phyloP scores from a whole-genome alignment of 2,113 vertebrate species.

The Tretioscincus oriximinensis region DNA sequence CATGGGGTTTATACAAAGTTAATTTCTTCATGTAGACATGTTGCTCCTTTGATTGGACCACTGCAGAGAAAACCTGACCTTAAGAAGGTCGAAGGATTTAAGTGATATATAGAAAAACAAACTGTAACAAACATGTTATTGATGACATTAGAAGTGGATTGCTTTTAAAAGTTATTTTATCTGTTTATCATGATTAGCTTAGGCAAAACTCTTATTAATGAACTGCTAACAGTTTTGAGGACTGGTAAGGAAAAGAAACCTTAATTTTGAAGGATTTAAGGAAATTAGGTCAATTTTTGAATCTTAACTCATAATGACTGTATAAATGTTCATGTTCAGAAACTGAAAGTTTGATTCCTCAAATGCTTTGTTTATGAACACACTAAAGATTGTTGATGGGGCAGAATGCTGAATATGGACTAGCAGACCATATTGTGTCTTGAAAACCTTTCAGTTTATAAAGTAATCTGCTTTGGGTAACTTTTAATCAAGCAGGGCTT shows the following conservation, averaged over 20 bases:
- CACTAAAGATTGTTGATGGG: neutral
- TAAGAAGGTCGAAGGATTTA: neutral
- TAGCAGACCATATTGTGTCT: neutral
- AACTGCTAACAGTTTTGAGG: neutral
- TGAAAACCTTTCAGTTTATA: conserved; percentile 6
- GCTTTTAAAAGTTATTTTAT: too few relatives aligned
- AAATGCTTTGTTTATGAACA: neutral
- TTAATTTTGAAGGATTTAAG: neutral
- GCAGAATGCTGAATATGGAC: neutral
- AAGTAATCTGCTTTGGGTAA: fast-evolving
- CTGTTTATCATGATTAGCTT: neutral
- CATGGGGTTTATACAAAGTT: neutral
- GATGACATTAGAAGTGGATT: neutral
- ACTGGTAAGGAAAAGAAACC: neutral
- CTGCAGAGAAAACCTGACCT: neutral
- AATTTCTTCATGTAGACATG: neutral
- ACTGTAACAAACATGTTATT: neutral
- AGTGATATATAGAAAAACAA: neutral
- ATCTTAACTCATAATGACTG: neutral
- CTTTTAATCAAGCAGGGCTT: neutral
- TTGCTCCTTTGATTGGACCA: neutral
- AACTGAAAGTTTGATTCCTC: neutral
- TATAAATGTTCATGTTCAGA: neutral
- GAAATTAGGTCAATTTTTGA: neutral
- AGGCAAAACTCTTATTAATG: neutral